Evolutionary conservation across 2,888 invertebrate genomes (phyloP).

Genomic region (Lasioglossum calceatum): DNA sequence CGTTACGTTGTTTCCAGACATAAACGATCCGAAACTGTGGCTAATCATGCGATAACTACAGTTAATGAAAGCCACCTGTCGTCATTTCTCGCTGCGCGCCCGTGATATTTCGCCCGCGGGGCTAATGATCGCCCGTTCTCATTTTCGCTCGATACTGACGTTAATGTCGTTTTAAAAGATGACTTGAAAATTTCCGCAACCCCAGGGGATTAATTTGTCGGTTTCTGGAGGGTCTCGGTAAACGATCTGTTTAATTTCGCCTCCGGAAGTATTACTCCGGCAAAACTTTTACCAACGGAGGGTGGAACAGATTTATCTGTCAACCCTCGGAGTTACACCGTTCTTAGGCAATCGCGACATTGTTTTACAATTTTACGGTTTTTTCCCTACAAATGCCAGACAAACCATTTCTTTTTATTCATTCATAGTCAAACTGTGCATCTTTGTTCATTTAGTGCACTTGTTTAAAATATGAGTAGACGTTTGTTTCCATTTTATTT

Average conservation of each 20-base stretch:
- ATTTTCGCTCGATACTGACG: neutral
- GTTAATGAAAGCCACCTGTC: slow-evolving; percentile 6
- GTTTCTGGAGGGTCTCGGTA: neutral
- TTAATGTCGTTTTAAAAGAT: neutral
- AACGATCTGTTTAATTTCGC: slow-evolving; percentile 18
- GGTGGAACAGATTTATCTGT: neutral
- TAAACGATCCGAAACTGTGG: neutral
- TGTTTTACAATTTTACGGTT: neutral
- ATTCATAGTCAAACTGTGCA: no score
- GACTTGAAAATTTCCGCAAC: neutral
- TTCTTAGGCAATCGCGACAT: neutral
- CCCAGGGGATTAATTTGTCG: neutral
- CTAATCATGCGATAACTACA: neutral
- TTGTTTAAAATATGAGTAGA: no score
- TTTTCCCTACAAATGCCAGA: neutral
- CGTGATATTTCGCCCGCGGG: neutral
- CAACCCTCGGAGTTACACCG: neutral
- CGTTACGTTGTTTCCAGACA: neutral
- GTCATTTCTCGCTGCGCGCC: neutral
- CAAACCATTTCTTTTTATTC: no score
- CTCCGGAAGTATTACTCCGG: neutral
- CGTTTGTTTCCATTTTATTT: no score
- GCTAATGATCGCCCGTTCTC: neutral
- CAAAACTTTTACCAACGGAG: slow-evolving; percentile 17
- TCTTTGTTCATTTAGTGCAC: no score